A percentile compares a stretch with the other conserved stretches of the same genome.
phyloP scores from a whole-genome alignment of 2,113 vertebrate species.

The Grus americana region DNA sequence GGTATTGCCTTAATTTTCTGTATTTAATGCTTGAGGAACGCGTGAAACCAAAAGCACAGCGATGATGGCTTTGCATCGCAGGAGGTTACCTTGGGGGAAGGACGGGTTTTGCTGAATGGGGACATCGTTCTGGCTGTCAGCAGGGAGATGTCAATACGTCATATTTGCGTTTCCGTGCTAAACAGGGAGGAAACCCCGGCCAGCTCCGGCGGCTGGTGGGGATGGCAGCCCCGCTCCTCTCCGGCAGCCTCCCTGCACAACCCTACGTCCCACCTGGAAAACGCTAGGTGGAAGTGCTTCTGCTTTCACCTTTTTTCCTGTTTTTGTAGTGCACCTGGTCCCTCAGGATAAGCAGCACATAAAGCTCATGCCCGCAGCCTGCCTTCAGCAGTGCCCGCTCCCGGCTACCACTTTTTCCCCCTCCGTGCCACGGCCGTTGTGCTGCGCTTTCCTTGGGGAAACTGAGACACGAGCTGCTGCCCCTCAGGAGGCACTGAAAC shows the following conservation, averaged over 20 bases:
- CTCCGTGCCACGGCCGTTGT: rapidly evolving
- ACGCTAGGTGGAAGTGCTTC: background rate
- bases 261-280: background rate
- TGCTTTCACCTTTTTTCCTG: background rate
- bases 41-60: background rate
- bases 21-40: background rate
- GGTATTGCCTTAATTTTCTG: background rate
- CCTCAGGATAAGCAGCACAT: background rate
- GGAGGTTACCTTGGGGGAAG: background rate
- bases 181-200: background rate
- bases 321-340: background rate
- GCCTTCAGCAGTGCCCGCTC: rapidly evolving
- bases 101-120: background rate
- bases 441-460: rapidly evolving
- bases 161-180: background rate
- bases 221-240: background rate
- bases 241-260: background rate
- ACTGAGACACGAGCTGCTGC: background rate
- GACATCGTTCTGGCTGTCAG: background rate
- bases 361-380: background rate
- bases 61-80: rapidly evolving
- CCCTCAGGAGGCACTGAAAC: rapidly evolving
- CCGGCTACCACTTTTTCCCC: background rate
- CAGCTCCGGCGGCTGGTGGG: background rate
- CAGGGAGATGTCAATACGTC: too few relatives aligned